Evolutionary conservation across 2,888 invertebrate genomes (phyloP).

Genomic region (Ctenicera cuprea): DNA sequence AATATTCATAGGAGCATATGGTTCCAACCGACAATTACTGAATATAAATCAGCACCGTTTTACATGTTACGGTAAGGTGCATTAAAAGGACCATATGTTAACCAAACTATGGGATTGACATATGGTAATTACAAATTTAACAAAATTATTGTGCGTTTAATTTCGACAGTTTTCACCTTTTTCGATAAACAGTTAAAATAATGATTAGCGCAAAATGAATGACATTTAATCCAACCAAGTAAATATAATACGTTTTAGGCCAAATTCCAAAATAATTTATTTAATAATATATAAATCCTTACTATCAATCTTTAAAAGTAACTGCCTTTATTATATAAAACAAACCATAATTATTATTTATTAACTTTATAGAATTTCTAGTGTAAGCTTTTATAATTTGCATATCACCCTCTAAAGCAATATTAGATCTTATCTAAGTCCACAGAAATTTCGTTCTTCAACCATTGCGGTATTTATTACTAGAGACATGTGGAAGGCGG

Average conservation of each 20-base stretch:
- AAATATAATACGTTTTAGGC: too few species aligned
- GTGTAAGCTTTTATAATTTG: constrained; percentile 12
- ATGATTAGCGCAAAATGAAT: too few species aligned
- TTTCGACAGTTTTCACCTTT: background rate
- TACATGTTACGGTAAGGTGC: constrained; percentile 56
- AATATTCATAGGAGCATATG: constrained; percentile 58
- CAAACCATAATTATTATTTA: too few species aligned
- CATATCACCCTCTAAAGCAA: constrained; percentile 29
- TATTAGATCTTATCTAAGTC: constrained; percentile 3
- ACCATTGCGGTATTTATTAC: constrained; percentile 22
- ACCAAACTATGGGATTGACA: constrained; percentile 22
- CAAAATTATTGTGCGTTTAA: constrained; percentile 35
- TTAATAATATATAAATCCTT: too few species aligned
- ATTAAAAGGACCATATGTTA: constrained; percentile 53
- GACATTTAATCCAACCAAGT: too few species aligned
- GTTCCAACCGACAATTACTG: constrained; percentile 47
- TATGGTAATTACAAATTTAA: constrained; percentile 25
- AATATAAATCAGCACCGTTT: constrained; percentile 56
- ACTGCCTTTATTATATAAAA: too few species aligned
- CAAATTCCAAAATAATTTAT: too few species aligned
- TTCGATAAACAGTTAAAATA: too few species aligned
- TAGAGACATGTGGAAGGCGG: constrained; percentile 49
- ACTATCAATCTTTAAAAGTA: too few species aligned
- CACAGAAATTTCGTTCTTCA: constrained; percentile 20
- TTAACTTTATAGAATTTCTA: background rate